These are phyloP conservation scores for Tilapia sparmanii DNA, from an alignment of 2,113 vertebrate species.

Conservation along the genomic window DNA sequence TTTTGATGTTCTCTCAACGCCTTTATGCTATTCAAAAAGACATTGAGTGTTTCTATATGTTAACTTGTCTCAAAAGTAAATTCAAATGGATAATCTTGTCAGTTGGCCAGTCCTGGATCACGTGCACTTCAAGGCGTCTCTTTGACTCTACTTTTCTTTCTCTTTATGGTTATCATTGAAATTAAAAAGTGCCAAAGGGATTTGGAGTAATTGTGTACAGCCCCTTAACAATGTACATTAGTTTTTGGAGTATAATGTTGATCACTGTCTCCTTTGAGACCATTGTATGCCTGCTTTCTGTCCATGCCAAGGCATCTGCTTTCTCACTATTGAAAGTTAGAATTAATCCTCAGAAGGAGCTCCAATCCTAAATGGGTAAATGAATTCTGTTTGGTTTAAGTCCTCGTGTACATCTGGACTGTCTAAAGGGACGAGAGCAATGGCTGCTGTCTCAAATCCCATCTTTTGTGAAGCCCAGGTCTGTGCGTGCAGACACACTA, in stretches of 20 bases:
- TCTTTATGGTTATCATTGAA: slow-evolving; percentile 3
- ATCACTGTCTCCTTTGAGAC: slow-evolving; percentile 19
- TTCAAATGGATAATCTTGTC: slow-evolving; percentile 70
- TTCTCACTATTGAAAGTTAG: slow-evolving; percentile 4
- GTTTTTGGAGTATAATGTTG: slow-evolving; percentile 3
- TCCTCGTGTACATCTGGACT: slow-evolving; percentile 22
- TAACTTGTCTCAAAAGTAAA: slow-evolving; percentile 63
- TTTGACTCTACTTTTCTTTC: background rate
- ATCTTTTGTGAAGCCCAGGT: background rate
- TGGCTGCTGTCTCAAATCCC: slow-evolving; percentile 2
- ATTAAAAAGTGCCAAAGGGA: slow-evolving; percentile 16
- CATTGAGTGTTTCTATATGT: slow-evolving; percentile 11
- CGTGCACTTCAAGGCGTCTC: slow-evolving; percentile 28
- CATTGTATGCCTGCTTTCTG: slow-evolving; percentile 16
- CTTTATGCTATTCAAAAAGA: slow-evolving; percentile 51
- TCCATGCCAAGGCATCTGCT: slow-evolving; percentile 18
- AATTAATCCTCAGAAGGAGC: slow-evolving; percentile 22
- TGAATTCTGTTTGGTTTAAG: background rate
- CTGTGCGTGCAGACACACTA: background rate
- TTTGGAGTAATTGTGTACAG: slow-evolving; percentile 2
- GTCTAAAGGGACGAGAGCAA: background rate
- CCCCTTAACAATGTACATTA: slow-evolving; percentile 27
- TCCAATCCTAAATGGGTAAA: slow-evolving; percentile 5
- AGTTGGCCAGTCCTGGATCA: slow-evolving; percentile 54
- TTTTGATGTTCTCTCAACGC: slow-evolving; percentile 52